Base-by-base conservation (phyloP, 2,113 vertebrate genomes). In the Cromileptes altivelis region DNA sequence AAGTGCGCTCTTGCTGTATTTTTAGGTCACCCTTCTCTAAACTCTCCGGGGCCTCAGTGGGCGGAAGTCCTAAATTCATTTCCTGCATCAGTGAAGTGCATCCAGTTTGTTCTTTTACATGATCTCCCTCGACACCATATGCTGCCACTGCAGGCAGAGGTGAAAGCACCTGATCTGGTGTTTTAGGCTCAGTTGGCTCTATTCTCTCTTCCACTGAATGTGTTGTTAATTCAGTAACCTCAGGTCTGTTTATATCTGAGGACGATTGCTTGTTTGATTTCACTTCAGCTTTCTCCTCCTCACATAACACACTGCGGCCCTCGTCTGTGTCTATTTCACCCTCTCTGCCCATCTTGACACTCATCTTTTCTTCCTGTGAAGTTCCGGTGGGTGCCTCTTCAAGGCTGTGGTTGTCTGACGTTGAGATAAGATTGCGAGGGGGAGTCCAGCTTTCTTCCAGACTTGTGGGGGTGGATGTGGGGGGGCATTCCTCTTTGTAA, bases 221-320 rank as follows among this genome's bases (percentile, higher is more conserved):
- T 47, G 58, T 8, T 58, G 70, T 57, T 52, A 85, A 70, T 85
- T 91, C 74, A 56, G 71, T 70, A 25, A 81, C 65, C 62, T 86
- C 81, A 58, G 62, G 56, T 70, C 61, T 88, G 15, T 90, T 85
- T 78, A 81, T 74, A 88, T 72, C 63, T 23, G 30, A 64, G 47
- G 6, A 50, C 0, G 77, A 60, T 21, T 78, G 73, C n/a, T 67
- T 9, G 45, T 73, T 58, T 25, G 63, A 78, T 88, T 92, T 91
- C 77, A 86, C 78, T 85, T 92, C 81, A 37, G 18, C 61, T 92
- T 93, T 91, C 75, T 91, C 83, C 78, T 86, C 72, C 69, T 68
- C 76, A 73, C 50, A 7, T 70, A 70, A 42, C n/a, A 68, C 27
- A 14, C 15, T 62, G 15, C 0, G 19, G 15, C 30, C 53, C 7